phyloP scores from a whole-genome alignment of 2,888 invertebrate species.

The Sphaerophoria taeniata region DNA sequence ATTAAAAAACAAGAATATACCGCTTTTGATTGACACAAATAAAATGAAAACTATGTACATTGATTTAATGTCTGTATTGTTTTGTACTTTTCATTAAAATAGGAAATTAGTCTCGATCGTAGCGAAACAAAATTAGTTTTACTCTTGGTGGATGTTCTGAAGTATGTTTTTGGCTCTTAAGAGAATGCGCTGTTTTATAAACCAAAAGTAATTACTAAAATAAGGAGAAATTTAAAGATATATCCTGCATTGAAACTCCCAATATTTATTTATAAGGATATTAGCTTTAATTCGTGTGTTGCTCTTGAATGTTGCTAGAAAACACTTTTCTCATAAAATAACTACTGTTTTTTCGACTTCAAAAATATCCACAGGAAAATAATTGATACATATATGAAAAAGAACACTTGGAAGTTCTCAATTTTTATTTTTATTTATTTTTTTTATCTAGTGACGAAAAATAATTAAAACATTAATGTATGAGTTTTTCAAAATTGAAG shows the following conservation, averaged over 20 bases:
- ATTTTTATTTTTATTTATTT: slow-evolving; percentile 5
- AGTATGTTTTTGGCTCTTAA: slow-evolving; percentile 29
- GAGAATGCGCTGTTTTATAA: slow-evolving; percentile 27
- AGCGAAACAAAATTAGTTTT: slow-evolving; percentile 18
- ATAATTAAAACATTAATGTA: background rate
- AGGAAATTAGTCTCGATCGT: background rate
- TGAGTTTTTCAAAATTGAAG: background rate
- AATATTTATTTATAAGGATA: too few species aligned
- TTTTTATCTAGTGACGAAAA: slow-evolving; percentile 23
- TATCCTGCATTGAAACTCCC: slow-evolving; percentile 23
- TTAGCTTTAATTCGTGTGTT: background rate
- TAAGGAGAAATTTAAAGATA: slow-evolving; percentile 6
- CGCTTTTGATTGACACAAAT: slow-evolving; percentile 32
- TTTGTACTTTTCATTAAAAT: slow-evolving; percentile 6
- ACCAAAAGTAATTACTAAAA: background rate
- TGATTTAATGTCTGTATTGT: slow-evolving; percentile 47
- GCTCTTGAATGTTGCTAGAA: background rate
- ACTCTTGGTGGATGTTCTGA: slow-evolving; percentile 56
- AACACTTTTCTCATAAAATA: background rate
- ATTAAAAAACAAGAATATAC: slow-evolving; percentile 3
- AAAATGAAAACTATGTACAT: slow-evolving; percentile 38
- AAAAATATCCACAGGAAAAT: too few species aligned
- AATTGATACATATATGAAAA: too few species aligned
- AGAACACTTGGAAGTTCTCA: background rate
- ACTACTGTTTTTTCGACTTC: too few species aligned